Evolutionary conservation across 2,113 vertebrate genomes (phyloP).

Genomic region (Epinephelus moara): DNA sequence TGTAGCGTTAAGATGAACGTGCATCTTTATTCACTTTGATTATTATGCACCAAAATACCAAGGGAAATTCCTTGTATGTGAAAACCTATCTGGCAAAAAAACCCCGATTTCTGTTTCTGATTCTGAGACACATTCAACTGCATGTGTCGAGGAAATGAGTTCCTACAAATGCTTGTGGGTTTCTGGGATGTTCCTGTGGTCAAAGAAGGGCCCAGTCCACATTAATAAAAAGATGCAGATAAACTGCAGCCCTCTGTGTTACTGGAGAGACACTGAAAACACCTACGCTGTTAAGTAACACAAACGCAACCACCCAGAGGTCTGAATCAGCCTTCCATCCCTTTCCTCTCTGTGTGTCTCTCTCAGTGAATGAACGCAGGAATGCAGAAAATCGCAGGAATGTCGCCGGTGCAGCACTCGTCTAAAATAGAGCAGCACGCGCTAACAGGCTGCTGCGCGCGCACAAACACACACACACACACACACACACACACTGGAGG

Average conservation of each 20-base stretch:
- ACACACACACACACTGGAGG: background rate
- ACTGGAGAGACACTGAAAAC: conserved; percentile 19
- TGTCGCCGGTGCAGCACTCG: conserved; percentile 55
- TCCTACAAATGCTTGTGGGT: background rate
- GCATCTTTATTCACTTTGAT: too few species aligned
- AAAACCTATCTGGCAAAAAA: too few species aligned
- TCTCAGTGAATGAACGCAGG: conserved; percentile 65
- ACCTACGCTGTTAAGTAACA: conserved; percentile 30
- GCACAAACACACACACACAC: background rate
- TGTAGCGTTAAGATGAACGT: too few species aligned
- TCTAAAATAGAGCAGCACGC: conserved; percentile 64
- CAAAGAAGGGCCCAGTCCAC: background rate
- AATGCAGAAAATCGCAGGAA: conserved; percentile 78
- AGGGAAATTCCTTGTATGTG: too few species aligned
- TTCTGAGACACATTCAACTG: too few species aligned
- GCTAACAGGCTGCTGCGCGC: conserved; percentile 25
- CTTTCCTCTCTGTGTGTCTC: background rate
- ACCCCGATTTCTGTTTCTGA: too few species aligned
- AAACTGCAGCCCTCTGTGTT: background rate
- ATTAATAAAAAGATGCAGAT: conserved; percentile 18
- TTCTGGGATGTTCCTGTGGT: background rate
- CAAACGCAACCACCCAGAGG: conserved; percentile 30
- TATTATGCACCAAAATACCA: too few species aligned
- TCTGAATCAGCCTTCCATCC: conserved; percentile 39
- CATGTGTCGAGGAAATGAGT: background rate